Evolutionary conservation across 1,140 invertebrate species (phyloP).

Genomic region (Drosophila athabasca): DNA sequence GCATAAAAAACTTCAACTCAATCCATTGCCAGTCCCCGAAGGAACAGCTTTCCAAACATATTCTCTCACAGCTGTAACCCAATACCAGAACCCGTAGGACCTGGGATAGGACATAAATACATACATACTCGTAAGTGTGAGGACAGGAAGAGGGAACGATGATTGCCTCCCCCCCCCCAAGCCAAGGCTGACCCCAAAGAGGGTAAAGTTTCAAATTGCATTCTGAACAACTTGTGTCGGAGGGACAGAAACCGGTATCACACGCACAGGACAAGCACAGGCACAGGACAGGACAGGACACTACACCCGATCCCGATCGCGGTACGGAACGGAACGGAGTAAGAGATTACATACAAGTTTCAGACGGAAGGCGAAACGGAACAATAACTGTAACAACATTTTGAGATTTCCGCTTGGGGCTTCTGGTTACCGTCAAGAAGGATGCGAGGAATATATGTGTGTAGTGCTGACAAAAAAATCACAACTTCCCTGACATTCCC

Average conservation of each 20-base stretch:
- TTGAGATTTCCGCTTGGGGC: slow-evolving; percentile 63
- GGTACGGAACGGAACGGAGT: background rate
- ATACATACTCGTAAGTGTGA: slow-evolving; percentile 1
- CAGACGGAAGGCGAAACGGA: background rate
- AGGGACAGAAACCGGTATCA: slow-evolving; percentile 56
- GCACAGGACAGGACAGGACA: no score
- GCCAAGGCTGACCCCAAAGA: slow-evolving; percentile 2
- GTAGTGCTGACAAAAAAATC: slow-evolving; percentile 51
- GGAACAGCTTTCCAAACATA: slow-evolving; percentile 31
- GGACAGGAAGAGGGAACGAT: slow-evolving; percentile 41
- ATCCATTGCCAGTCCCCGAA: background rate
- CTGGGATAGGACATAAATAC: slow-evolving; percentile 28
- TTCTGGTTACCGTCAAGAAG: slow-evolving; percentile 25
- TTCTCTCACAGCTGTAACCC: slow-evolving; percentile 56
- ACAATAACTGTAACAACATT: slow-evolving; percentile 62
- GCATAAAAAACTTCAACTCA: slow-evolving; percentile 40
- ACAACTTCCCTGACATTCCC: slow-evolving; percentile 42
- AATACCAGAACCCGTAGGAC: slow-evolving; percentile 58
- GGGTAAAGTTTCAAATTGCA: slow-evolving; percentile 68
- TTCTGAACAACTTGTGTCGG: slow-evolving; percentile 52
- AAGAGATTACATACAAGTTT: slow-evolving; percentile 63
- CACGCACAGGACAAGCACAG: slow-evolving; percentile 19
- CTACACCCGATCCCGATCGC: slow-evolving; percentile 4
- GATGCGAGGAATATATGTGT: slow-evolving; percentile 40
- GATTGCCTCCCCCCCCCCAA: slow-evolving; percentile 40